Percentiles rank a stretch among this genome's conserved stretches.
Evolutionary conservation across 1,140 invertebrate species (phyloP).

Genomic region (Heliconius himera): DNA sequence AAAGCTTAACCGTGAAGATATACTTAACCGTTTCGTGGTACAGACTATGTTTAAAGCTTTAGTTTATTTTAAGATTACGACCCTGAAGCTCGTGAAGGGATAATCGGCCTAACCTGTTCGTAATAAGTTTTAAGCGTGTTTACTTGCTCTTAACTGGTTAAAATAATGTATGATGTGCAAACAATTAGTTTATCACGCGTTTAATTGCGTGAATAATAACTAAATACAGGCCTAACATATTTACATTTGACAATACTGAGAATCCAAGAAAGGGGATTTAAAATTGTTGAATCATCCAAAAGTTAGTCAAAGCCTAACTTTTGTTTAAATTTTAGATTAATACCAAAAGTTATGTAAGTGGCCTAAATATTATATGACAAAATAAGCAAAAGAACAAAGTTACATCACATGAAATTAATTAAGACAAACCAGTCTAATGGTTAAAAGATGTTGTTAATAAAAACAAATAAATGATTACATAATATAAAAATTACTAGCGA

Average conservation of each 20-base stretch:
- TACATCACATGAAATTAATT: slow-evolving; percentile 10
- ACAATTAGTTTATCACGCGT: slow-evolving; percentile 29
- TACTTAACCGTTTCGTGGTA: slow-evolving; percentile 51
- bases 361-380: neutral
- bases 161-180: slow-evolving; percentile 16
- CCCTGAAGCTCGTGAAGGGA: slow-evolving; percentile 59
- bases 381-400: neutral
- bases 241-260: neutral
- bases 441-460: slow-evolving; percentile 16
- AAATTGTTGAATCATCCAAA: too few species aligned
- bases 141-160: neutral
- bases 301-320: neutral
- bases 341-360: neutral
- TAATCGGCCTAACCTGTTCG: slow-evolving; percentile 48
- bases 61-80: slow-evolving; percentile 62
- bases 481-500: slow-evolving; percentile 36
- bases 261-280: neutral
- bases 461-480: slow-evolving; percentile 16
- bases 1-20: slow-evolving; percentile 64
- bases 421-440: neutral
- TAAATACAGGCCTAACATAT: neutral
- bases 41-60: slow-evolving; percentile 50
- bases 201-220: slow-evolving; percentile 7
- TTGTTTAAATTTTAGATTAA: neutral
- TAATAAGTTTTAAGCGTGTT: slow-evolving; percentile 41